These are phyloP conservation scores for Actenoides lindsayi DNA, from an alignment of 2,113 vertebrate species.

Conservation along the genomic window DNA sequence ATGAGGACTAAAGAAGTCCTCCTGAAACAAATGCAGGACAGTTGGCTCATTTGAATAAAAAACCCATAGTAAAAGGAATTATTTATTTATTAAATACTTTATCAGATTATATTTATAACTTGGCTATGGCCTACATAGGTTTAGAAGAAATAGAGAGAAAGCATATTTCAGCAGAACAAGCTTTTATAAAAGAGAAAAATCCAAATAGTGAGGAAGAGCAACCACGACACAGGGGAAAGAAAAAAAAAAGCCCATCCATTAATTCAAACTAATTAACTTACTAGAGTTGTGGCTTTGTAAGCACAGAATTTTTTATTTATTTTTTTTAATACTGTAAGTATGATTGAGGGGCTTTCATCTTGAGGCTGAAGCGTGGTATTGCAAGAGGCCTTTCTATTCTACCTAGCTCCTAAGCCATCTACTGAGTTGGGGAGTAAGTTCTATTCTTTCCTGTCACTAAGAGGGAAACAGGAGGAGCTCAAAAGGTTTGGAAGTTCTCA, in stretches of 20 bases:
- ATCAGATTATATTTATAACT: neutral
- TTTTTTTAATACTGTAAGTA: neutral
- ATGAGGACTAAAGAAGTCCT: neutral
- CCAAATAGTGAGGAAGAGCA: neutral
- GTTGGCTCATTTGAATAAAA: neutral
- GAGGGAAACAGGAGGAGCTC: neutral
- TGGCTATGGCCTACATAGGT: neutral
- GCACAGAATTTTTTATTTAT: neutral
- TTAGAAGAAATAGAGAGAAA: neutral
- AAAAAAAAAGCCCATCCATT: neutral
- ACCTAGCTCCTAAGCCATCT: neutral
- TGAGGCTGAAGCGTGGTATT: neutral
- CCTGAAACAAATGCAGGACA: neutral
- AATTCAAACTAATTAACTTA: neutral
- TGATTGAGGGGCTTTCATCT: neutral
- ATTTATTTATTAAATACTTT: neutral
- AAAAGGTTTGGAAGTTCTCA: conserved; percentile 44
- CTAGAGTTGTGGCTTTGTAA: neutral
- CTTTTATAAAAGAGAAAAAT: neutral
- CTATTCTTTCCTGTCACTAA: neutral
- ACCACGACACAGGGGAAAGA: neutral
- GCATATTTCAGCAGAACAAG: neutral
- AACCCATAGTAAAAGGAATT: neutral
- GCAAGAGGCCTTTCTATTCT: neutral
- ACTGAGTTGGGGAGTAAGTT: neutral